Percentiles rank a stretch among this genome's conserved stretches.
Conservation (phyloP, 2,888 invertebrate species). For the Emesis furor region DNA sequence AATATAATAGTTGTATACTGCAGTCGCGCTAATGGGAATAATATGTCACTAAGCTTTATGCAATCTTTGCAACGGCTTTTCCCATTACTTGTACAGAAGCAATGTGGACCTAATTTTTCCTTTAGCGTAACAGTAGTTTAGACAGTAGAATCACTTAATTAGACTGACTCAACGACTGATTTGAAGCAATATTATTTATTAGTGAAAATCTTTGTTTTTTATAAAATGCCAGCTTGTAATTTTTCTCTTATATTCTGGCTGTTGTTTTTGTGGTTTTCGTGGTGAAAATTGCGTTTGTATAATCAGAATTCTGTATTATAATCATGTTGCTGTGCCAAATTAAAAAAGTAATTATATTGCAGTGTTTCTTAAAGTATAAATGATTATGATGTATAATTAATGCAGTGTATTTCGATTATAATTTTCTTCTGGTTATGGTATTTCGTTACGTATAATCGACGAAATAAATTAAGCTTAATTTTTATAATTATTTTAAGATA, state of each 20-base stretch:
- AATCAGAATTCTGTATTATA: conserved; percentile 29
- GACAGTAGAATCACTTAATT: conserved; percentile 75
- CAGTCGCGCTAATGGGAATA: not conserved
- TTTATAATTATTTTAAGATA: conserved; percentile 2
- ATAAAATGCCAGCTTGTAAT: conserved; percentile 62
- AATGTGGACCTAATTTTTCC: not conserved
- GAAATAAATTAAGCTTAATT: not conserved
- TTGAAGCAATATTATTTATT: conserved; percentile 91
- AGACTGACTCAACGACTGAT: conserved; percentile 91
- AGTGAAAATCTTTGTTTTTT: conserved; percentile 82
- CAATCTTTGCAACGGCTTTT: too few relatives aligned
- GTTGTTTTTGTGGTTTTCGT: conserved; percentile 16
- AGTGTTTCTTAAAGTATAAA: conserved; percentile 17
- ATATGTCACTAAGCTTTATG: not conserved
- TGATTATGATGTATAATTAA: not conserved
- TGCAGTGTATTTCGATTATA: not conserved
- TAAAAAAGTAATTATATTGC: conserved; percentile 68
- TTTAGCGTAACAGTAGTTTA: conserved; percentile 38
- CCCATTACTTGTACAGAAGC: too few relatives aligned
- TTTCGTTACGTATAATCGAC: not conserved
- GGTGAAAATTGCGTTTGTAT: conserved; percentile 19
- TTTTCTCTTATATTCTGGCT: conserved; percentile 41
- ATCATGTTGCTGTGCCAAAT: conserved; percentile 86
- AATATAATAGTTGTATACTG: conserved; percentile 14
- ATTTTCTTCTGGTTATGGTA: not conserved